Evolutionary conservation across 2,797 vertebrate species (phyloP).

Genomic region (Melanogrammus aeglefinus): DNA sequence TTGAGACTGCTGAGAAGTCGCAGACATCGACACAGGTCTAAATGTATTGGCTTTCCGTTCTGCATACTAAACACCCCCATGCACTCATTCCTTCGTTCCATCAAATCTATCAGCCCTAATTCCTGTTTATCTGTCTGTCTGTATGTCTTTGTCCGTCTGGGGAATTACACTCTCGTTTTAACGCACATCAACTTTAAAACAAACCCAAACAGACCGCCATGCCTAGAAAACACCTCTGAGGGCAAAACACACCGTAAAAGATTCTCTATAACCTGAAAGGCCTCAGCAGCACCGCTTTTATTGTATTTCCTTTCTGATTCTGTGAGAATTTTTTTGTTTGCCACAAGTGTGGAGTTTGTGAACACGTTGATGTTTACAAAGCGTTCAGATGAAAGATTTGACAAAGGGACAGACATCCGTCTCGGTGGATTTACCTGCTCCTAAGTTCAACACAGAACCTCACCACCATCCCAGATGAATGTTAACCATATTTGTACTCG

Average conservation of each 20-base stretch:
- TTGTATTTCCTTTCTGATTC: neutral
- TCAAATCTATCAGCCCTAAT: slow-evolving; percentile 36
- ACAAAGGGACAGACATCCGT: neutral
- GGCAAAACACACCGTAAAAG: neutral
- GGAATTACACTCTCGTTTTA: slow-evolving; percentile 9
- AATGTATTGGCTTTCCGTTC: slow-evolving; percentile 48
- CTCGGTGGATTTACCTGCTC: neutral
- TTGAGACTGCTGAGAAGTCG: slow-evolving; percentile 58
- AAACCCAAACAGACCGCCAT: neutral
- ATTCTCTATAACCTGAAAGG: neutral
- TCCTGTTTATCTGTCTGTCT: slow-evolving; percentile 8
- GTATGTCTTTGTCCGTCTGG: slow-evolving; percentile 12
- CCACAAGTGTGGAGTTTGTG: neutral
- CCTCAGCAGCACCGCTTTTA: neutral
- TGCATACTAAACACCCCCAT: slow-evolving; percentile 52
- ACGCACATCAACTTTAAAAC: neutral
- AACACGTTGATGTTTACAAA: neutral
- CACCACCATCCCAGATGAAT: neutral
- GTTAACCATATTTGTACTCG: neutral
- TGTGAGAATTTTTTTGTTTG: neutral
- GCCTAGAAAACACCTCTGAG: neutral
- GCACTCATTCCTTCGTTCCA: slow-evolving; percentile 34
- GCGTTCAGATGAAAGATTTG: neutral
- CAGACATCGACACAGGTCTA: slow-evolving; percentile 62
- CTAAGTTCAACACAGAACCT: neutral